phyloP scores from a whole-genome alignment of 2,113 vertebrate species.

The Orientallactaga bullata region DNA sequence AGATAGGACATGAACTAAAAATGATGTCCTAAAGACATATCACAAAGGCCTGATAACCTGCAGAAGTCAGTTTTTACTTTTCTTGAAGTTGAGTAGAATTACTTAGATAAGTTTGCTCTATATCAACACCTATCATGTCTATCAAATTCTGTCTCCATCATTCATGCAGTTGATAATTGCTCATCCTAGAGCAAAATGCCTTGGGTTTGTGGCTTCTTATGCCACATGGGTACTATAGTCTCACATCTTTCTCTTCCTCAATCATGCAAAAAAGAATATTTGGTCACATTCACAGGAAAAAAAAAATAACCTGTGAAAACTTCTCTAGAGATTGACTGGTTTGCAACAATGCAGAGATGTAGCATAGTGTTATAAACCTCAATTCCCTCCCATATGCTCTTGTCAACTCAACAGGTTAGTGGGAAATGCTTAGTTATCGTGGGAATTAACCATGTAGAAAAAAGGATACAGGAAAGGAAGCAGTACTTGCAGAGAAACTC shows the following conservation, averaged over 20 bases:
- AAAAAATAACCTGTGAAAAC: not conserved
- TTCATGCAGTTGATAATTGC: not conserved
- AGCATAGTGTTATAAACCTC: not conserved
- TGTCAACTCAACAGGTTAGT: too few species aligned
- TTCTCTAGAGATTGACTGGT: not conserved
- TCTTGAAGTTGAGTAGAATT: not conserved
- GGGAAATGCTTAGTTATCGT: not conserved
- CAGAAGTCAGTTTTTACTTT: not conserved
- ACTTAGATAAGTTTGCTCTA: not conserved
- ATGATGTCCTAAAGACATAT: not conserved
- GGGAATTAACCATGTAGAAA: not conserved
- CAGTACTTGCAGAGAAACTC: too few species aligned
- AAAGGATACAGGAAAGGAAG: too few species aligned
- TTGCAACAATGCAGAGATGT: not conserved
- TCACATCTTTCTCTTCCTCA: not conserved
- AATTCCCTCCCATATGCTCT: not conserved
- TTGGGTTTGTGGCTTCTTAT: not conserved
- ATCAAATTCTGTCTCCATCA: not conserved
- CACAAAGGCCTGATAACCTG: not conserved
- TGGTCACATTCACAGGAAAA: not conserved
- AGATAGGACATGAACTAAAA: not conserved
- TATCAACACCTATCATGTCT: not conserved
- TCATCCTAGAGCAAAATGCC: not conserved
- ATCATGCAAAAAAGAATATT: not conserved
- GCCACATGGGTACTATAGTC: not conserved